phyloP scores from a whole-genome alignment of 1,140 invertebrate species.

The Limonius californicus region DNA sequence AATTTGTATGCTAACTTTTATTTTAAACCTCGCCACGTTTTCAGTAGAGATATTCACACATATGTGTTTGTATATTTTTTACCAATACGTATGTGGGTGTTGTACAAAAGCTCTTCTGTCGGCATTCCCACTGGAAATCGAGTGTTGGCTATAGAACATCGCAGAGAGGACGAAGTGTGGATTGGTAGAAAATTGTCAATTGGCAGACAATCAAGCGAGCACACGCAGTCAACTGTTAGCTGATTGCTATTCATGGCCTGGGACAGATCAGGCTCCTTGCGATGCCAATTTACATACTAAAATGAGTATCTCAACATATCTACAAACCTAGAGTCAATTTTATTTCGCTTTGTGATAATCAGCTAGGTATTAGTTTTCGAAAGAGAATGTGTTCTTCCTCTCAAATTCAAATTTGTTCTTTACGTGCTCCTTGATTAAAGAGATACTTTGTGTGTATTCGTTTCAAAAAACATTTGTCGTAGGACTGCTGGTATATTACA shows the following conservation, averaged over 20 bases:
- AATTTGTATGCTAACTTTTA: no score
- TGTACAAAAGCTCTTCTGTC: background rate
- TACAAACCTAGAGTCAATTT: conserved; percentile 32
- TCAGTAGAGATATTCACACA: no score
- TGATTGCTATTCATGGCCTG: conserved; percentile 45
- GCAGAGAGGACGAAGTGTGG: conserved; percentile 1
- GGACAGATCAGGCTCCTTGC: conserved; percentile 43
- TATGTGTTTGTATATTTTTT: no score
- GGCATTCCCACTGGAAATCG: background rate
- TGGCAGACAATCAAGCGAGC: conserved; percentile 36
- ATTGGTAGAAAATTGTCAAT: conserved; percentile 37
- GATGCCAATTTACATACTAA: conserved; percentile 45
- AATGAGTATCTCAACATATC: conserved; percentile 32
- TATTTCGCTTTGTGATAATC: conserved; percentile 26
- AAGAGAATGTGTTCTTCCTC: background rate
- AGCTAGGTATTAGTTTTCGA: conserved; percentile 14
- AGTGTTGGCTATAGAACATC: background rate
- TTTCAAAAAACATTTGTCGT: no score
- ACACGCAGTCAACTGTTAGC: conserved; percentile 36
- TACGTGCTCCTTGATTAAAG: no score
- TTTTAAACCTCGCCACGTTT: no score
- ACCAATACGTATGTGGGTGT: background rate
- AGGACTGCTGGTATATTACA: no score
- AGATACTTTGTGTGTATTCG: background rate
- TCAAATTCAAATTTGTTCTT: background rate